Percentiles rank a stretch among this genome's conserved stretches.
Evolutionary conservation across 2,113 vertebrate genomes (phyloP).

Genomic region (Scortum barcoo): DNA sequence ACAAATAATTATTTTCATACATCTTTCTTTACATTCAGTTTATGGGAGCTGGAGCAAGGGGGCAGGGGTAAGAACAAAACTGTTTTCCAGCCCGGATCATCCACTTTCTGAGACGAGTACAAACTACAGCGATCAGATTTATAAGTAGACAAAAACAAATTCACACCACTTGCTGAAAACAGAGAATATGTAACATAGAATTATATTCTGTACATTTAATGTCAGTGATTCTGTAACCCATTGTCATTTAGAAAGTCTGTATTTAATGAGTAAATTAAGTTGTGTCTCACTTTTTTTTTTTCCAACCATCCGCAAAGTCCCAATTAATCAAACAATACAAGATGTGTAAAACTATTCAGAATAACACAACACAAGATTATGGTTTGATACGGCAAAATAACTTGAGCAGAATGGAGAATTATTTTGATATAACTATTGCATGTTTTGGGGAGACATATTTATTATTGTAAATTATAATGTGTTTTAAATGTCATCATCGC

Average conservation of each 20-base stretch:
- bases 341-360: neutral
- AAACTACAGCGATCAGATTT: slow-evolving; percentile 33
- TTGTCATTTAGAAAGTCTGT: neutral
- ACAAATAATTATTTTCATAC: slow-evolving; percentile 87
- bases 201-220: neutral
- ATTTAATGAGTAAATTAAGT: neutral
- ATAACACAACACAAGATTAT: neutral
- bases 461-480: neutral
- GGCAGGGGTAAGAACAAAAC: no score
- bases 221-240: neutral
- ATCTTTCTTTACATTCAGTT: slow-evolving; percentile 85
- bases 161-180: slow-evolving; percentile 1
- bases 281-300: neutral
- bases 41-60: slow-evolving; percentile 77
- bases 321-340: neutral
- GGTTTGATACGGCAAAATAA: neutral
- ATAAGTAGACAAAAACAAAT: slow-evolving; percentile 17
- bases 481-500: neutral
- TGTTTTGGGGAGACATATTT: neutral
- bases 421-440: neutral
- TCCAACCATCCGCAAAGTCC: neutral
- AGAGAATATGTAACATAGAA: neutral
- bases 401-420: neutral
- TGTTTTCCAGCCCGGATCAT: slow-evolving; percentile 69
- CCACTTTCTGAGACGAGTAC: slow-evolving; percentile 83